A percentile compares a stretch with the other conserved stretches of the same genome.
These are phyloP conservation scores for Brachystomella parvula DNA, from an alignment of 1,140 invertebrate species.

Conservation along the genomic window DNA sequence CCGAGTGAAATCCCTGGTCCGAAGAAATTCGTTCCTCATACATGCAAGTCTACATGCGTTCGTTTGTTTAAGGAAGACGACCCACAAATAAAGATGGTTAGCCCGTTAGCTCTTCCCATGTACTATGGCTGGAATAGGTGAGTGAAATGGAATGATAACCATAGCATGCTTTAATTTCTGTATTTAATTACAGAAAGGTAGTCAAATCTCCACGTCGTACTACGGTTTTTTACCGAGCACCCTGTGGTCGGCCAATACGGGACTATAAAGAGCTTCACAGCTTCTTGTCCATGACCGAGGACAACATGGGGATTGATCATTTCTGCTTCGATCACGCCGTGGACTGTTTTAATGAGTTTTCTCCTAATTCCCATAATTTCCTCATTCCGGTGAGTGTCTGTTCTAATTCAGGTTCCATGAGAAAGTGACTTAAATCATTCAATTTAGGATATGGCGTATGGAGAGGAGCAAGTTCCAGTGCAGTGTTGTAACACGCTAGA, in stretches of 20 bases:
- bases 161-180: too few species aligned
- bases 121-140: constrained; percentile 75
- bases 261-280: constrained; percentile 67
- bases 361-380: constrained; percentile 51
- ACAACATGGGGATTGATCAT: constrained; percentile 72
- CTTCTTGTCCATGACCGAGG: constrained; percentile 62
- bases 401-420: too few species aligned
- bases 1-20: constrained; percentile 15
- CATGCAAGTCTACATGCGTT: constrained; percentile 58
- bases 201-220: constrained; percentile 40
- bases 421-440: too few species aligned
- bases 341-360: constrained; percentile 70
- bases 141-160: constrained; percentile 27
- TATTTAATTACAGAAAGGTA: constrained; percentile 31
- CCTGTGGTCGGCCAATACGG: constrained; percentile 75
- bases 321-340: constrained; percentile 79
- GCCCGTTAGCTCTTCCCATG: constrained; percentile 74
- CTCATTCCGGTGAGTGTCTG: constrained; percentile 40
- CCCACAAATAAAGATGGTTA: constrained; percentile 59
- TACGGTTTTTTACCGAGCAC: constrained; percentile 75
- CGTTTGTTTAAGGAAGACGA: constrained; percentile 43
- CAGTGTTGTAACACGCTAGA: constrained; percentile 86
- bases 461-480: constrained; percentile 78
- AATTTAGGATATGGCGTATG: constrained; percentile 61
- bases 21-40: constrained; percentile 53